These are phyloP conservation scores for Brachyptera risi DNA, from an alignment of 2,888 invertebrate species.

Conservation along the genomic window DNA sequence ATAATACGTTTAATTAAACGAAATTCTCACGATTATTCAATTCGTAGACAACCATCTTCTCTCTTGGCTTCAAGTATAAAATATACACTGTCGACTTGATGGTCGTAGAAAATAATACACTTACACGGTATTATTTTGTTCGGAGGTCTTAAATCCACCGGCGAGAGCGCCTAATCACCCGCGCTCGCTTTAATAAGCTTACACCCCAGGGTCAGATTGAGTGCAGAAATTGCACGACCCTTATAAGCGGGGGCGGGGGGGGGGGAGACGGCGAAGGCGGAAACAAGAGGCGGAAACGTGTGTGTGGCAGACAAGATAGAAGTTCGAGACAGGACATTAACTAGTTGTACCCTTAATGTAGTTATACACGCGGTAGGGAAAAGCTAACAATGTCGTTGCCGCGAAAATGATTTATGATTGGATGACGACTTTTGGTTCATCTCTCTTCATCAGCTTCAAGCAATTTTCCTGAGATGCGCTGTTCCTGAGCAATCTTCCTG, in stretches of 20 bases:
- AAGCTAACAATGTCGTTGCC: conserved; percentile 8
- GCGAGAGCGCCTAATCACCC: conserved; percentile 2
- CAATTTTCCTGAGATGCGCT: background rate
- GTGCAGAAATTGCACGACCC: conserved; percentile 5
- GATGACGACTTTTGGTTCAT: background rate
- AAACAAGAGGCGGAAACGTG: conserved; percentile 17
- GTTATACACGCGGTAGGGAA: conserved; percentile 5
- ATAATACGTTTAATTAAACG: too few relatives aligned
- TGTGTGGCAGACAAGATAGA: conserved; percentile 9
- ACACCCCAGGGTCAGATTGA: conserved; percentile 18
- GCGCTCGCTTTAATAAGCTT: conserved; percentile 7
- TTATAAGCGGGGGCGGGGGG: too few relatives aligned
- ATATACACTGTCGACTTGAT: too few relatives aligned
- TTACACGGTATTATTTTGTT: conserved; percentile 6
- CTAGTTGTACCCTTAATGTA: conserved; percentile 18
- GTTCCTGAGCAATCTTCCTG: conserved; percentile 3
- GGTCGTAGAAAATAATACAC: background rate
- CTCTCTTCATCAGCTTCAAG: background rate
- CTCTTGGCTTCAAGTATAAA: background rate
- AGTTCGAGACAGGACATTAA: conserved; percentile 13
- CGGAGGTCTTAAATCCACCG: conserved; percentile 11
- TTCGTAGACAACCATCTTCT: background rate
- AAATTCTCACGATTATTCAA: too few relatives aligned
- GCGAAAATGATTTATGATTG: background rate
- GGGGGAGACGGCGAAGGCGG: too few relatives aligned